These are phyloP conservation scores for Muntiacus muntjak DNA, from an alignment of 2,113 vertebrate genomes.

Conservation along the genomic window DNA sequence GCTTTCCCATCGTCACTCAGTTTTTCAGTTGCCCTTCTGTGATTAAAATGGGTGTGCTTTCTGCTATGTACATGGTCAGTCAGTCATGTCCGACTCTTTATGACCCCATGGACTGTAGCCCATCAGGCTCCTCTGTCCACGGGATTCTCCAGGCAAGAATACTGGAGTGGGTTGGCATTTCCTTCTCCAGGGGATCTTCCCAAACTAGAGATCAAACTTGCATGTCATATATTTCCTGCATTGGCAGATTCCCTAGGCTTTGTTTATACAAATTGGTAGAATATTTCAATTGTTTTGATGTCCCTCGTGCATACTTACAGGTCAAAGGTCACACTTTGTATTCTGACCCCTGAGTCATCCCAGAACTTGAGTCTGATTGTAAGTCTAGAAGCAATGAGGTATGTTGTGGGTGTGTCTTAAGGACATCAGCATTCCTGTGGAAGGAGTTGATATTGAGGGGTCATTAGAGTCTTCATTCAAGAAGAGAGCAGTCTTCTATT, in stretches of 20 bases:
- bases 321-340: background rate
- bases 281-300: background rate
- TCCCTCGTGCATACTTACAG: background rate
- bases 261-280: background rate
- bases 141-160: background rate
- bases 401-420: background rate
- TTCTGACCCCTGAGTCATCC: background rate
- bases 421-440: background rate
- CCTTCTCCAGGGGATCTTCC: background rate
- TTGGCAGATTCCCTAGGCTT: background rate
- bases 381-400: background rate
- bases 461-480: background rate
- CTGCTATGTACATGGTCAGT: background rate
- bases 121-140: background rate
- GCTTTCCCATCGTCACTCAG: background rate
- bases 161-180: background rate
- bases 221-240: background rate
- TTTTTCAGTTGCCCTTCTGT: background rate
- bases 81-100: background rate
- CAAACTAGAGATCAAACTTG: background rate
- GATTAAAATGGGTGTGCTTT: background rate
- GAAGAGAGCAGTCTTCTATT: background rate
- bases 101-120: background rate
- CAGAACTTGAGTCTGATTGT: background rate
- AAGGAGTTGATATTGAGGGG: background rate